A percentile compares a stretch with the other conserved stretches of the same genome.
phyloP scores from a whole-genome alignment of 2,113 vertebrate genomes.

The Limanda limanda region DNA sequence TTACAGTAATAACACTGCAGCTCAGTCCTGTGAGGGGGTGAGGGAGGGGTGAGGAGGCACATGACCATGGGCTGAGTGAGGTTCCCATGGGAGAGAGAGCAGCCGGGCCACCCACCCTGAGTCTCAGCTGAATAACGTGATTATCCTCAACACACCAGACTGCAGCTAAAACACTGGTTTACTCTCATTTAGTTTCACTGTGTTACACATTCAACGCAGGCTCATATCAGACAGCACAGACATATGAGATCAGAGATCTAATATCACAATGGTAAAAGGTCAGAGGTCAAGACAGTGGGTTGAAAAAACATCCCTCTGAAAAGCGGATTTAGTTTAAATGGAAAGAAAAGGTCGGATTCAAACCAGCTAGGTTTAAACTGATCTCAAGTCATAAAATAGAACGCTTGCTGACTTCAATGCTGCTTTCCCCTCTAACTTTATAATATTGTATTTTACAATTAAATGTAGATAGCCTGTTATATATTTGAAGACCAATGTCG shows the following conservation, averaged over 20 bases:
- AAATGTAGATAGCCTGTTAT: too few species aligned
- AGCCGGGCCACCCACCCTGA: conserved; percentile 45
- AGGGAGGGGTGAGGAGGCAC: background rate
- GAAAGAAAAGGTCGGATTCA: too few species aligned
- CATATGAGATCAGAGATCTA: background rate
- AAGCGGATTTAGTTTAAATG: background rate
- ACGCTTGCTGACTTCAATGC: too few species aligned
- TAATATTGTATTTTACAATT: too few species aligned
- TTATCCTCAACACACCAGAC: conserved; percentile 28
- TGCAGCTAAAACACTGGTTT: background rate
- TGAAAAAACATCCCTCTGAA: background rate
- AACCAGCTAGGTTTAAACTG: too few species aligned
- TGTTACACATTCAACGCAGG: background rate
- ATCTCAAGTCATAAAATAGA: too few species aligned
- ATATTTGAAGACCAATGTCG: too few species aligned
- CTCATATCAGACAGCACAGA: background rate
- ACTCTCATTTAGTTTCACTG: too few species aligned
- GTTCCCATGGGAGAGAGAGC: conserved; percentile 47
- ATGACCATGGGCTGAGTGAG: conserved; percentile 42
- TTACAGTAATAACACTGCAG: conserved; percentile 32
- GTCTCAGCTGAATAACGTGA: conserved; percentile 42
- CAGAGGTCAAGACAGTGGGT: conserved; percentile 6
- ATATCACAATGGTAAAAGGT: conserved; percentile 8
- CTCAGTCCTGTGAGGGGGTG: background rate
- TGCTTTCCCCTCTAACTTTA: too few species aligned